Evolutionary conservation across 1,140 invertebrate genomes (phyloP).

Genomic region (Neuroterus valhalla): DNA sequence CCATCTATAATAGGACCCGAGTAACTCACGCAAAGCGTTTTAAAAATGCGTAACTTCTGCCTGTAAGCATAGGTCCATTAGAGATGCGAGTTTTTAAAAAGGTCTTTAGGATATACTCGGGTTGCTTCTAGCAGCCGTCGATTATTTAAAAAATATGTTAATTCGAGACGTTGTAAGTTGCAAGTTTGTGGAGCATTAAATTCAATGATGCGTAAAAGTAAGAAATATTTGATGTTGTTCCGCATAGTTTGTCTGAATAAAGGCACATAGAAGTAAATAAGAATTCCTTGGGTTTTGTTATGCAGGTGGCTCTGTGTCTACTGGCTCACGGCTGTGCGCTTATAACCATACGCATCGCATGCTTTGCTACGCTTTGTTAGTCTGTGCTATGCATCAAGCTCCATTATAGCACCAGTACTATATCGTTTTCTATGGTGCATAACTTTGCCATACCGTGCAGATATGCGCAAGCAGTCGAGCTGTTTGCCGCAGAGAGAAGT

Average conservation of each 20-base stretch:
- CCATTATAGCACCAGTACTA: constrained; percentile 31
- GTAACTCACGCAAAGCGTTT: too few species aligned
- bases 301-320: constrained; percentile 39
- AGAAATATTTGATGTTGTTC: not conserved
- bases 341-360: constrained; percentile 38
- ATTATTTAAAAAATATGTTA: too few species aligned
- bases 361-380: constrained; percentile 46
- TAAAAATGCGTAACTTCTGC: too few species aligned
- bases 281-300: constrained; percentile 50
- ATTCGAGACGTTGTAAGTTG: too few species aligned
- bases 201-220: constrained; percentile 30
- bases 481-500: not conserved
- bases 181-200: constrained; percentile 36
- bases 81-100: too few species aligned
- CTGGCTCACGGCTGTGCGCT: constrained; percentile 39
- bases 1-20: too few species aligned
- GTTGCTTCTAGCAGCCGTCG: too few species aligned
- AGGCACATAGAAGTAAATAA: constrained; percentile 35
- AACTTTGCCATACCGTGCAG: constrained; percentile 26
- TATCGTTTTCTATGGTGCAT: constrained; percentile 21
- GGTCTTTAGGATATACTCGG: too few species aligned
- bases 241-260: constrained; percentile 19
- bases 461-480: constrained; percentile 30
- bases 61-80: too few species aligned
- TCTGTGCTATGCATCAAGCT: constrained; percentile 40